phyloP scores from a whole-genome alignment of 1,140 invertebrate species.

The Caerostris extrusa region DNA sequence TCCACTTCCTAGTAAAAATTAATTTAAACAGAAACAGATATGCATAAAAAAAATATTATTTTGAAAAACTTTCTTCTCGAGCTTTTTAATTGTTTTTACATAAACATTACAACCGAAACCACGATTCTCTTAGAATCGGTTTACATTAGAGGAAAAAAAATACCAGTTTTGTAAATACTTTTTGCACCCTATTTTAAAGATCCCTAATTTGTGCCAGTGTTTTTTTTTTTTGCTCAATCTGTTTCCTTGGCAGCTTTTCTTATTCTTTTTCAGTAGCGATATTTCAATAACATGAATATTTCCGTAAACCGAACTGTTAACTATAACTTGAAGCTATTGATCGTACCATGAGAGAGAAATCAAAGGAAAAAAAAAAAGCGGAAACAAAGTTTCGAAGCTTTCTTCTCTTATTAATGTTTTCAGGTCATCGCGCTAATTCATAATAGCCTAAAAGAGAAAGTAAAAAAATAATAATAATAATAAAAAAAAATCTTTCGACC shows the following conservation, averaged over 20 bases:
- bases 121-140: too few species aligned
- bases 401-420: slow-evolving; percentile 58
- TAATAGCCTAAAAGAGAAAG: slow-evolving; percentile 17
- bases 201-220: not conserved
- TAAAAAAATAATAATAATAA: not conserved
- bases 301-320: not conserved
- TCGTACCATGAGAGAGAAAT: not conserved
- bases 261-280: not conserved
- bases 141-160: too few species aligned
- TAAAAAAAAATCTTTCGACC: not conserved
- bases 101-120: too few species aligned
- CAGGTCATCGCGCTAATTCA: slow-evolving; percentile 54
- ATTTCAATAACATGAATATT: not conserved
- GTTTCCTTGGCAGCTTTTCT: not conserved
- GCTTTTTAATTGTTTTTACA: too few species aligned
- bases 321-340: not conserved
- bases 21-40: too few species aligned
- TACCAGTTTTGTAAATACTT: too few species aligned
- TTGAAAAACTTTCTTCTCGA: too few species aligned
- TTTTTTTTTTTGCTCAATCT: not conserved
- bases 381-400: slow-evolving; percentile 66
- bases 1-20: too few species aligned
- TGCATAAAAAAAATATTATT: too few species aligned
- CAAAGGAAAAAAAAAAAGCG: slow-evolving; percentile 13
- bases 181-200: too few species aligned